A percentile compares a stretch with the other conserved stretches of the same genome.
phyloP scores from a whole-genome alignment of 2,113 vertebrate species.

The Psittacara wagleri region DNA sequence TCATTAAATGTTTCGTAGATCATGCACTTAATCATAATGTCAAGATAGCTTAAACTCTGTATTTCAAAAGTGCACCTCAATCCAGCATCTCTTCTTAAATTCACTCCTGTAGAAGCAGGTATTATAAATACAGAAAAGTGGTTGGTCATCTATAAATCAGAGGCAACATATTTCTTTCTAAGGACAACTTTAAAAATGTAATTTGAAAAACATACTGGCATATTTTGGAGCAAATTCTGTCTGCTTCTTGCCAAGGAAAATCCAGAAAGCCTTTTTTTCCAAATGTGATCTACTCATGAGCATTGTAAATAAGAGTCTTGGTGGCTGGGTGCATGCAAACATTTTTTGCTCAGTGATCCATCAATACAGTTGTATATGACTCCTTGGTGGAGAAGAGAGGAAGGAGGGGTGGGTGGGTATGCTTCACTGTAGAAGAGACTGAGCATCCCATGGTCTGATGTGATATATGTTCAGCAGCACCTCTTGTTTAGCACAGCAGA shows the following conservation, averaged over 20 bases:
- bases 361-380: not conserved
- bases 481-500: not conserved
- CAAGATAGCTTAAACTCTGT: not conserved
- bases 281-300: not conserved
- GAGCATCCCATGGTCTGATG: not conserved
- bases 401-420: not conserved
- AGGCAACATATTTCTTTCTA: not conserved
- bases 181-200: not conserved
- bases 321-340: not conserved
- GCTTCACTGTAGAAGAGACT: not conserved
- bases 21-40: not conserved
- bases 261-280: not conserved
- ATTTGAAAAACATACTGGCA: not conserved
- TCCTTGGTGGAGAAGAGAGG: not conserved
- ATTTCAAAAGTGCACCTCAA: not conserved
- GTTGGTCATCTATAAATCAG: not conserved
- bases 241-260: not conserved
- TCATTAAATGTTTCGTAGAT: not conserved
- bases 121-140: not conserved
- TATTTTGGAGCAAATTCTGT: not conserved
- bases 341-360: fast-evolving
- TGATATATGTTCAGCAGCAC: not conserved
- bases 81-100: not conserved
- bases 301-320: not conserved
- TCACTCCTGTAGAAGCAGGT: not conserved